Conservation (phyloP, 2,113 vertebrate species). For the Oreochromis niloticus region DNA sequence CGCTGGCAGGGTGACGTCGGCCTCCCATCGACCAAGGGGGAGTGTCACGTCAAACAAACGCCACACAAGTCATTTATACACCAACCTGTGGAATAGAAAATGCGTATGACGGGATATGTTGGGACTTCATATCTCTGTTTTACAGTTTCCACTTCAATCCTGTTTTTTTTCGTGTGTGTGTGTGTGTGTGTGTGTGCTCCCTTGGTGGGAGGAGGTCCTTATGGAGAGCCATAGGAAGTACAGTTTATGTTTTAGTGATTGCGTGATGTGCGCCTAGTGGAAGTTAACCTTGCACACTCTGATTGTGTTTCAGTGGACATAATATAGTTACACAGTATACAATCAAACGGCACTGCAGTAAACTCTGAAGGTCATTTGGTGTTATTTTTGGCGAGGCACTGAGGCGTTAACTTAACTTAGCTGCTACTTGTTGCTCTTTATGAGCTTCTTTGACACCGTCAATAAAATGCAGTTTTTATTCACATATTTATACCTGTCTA, state of each 20-base stretch:
- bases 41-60: constrained; percentile 50
- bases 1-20: constrained; percentile 65
- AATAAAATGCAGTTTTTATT: neutral
- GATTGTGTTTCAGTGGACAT: neutral
- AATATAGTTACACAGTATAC: neutral
- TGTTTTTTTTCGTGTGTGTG: neutral
- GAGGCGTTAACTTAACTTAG: neutral
- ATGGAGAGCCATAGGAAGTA: neutral
- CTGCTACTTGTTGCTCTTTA: neutral
- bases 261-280: neutral
- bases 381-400: neutral
- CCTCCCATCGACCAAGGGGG: constrained; percentile 48
- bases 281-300: neutral
- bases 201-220: neutral
- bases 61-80: constrained; percentile 6
- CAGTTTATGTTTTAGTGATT: neutral
- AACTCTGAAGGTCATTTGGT: constrained; percentile 2
- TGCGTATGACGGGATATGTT: constrained; percentile 20
- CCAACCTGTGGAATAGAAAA: constrained; percentile 50
- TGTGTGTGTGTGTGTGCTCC: neutral
- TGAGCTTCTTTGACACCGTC: neutral
- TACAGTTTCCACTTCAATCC: neutral
- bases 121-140: neutral
- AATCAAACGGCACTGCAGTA: neutral
- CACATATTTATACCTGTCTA: neutral